Evolutionary conservation across 2,888 invertebrate species (phyloP).

Genomic region (Anarsia innoxiella): DNA sequence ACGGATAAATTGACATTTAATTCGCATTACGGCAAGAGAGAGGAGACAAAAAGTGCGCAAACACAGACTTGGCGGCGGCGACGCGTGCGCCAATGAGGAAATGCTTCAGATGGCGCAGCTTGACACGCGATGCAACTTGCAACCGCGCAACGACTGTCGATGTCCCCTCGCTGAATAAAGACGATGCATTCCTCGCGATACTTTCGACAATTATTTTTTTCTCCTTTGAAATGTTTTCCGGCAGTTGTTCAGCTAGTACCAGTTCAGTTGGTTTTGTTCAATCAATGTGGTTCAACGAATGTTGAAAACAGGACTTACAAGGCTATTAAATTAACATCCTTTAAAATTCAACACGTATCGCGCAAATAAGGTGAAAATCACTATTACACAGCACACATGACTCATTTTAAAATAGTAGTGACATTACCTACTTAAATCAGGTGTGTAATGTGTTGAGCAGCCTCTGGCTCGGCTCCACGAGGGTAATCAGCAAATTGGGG

Average conservation of each 20-base stretch:
- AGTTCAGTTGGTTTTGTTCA: too few relatives aligned
- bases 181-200: slow-evolving; percentile 6
- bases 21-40: background rate
- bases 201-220: slow-evolving; percentile 8
- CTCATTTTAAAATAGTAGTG: too few relatives aligned
- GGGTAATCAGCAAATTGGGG: slow-evolving; percentile 30
- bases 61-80: slow-evolving; percentile 16
- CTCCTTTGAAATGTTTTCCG: too few relatives aligned
- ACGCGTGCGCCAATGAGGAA: slow-evolving; percentile 52
- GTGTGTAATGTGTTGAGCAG: background rate
- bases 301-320: too few relatives aligned
- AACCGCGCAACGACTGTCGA: slow-evolving; percentile 6
- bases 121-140: slow-evolving; percentile 24
- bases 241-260: too few relatives aligned
- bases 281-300: too few relatives aligned
- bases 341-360: too few relatives aligned
- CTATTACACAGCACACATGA: too few relatives aligned
- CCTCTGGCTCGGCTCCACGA: slow-evolving; percentile 13
- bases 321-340: too few relatives aligned
- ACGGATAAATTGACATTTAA: slow-evolving; percentile 7
- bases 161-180: slow-evolving; percentile 5
- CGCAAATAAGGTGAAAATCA: too few relatives aligned
- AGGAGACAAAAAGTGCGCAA: slow-evolving; percentile 30
- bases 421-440: too few relatives aligned
- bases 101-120: slow-evolving; percentile 42